These are phyloP conservation scores for Equus przewalskii DNA, from an alignment of 2,113 vertebrate genomes.

Conservation along the genomic window DNA sequence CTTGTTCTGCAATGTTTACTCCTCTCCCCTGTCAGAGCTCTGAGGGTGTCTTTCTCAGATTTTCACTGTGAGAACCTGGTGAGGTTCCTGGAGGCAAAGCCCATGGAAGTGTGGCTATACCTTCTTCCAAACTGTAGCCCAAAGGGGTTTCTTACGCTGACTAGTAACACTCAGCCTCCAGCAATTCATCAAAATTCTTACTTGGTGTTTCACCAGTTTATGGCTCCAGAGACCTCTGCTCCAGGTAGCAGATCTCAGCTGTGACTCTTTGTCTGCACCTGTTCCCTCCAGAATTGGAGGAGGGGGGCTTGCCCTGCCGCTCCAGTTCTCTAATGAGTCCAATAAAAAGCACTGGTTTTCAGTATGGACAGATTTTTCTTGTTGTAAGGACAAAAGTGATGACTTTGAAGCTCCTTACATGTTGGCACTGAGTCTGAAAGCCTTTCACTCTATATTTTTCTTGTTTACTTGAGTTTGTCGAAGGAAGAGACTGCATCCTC, in stretches of 20 bases:
- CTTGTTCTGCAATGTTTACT: background rate
- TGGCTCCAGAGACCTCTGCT: background rate
- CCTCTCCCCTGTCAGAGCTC: background rate
- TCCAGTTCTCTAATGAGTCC: background rate
- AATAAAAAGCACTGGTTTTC: background rate
- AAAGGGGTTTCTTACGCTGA: background rate
- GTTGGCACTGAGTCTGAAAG: background rate
- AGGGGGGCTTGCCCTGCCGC: too few species aligned
- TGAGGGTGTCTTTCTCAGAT: background rate
- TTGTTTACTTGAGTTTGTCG: background rate
- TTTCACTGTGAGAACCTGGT: background rate
- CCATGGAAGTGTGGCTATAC: background rate
- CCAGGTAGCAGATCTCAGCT: background rate
- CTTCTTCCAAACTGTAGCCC: background rate
- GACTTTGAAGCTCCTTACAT: too few species aligned
- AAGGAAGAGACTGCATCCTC: background rate
- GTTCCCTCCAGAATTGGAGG: background rate
- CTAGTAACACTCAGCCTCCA: background rate
- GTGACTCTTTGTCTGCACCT: background rate
- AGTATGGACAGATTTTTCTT: background rate
- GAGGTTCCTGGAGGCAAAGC: background rate
- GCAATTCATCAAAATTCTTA: background rate
- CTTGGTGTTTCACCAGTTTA: background rate
- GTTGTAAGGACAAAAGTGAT: background rate
- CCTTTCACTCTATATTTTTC: background rate